phyloP scores from a whole-genome alignment of 2,113 vertebrate genomes.

The Pseudonaja textilis region DNA sequence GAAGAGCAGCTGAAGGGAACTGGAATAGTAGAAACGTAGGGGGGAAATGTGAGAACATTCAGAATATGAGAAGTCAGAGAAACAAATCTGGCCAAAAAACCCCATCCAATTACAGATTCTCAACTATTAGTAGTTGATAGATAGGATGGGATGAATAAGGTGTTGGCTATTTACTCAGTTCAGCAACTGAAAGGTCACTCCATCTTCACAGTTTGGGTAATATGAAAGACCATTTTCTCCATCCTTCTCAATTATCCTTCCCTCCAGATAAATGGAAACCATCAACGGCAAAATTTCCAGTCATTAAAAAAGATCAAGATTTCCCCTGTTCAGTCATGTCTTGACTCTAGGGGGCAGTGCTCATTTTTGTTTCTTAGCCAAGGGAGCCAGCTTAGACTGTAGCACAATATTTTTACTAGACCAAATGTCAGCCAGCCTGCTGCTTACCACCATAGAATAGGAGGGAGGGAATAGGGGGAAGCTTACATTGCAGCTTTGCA shows the following conservation, averaged over 20 bases:
- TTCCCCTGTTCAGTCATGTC: background rate
- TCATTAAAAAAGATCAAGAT: background rate
- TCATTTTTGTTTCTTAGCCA: background rate
- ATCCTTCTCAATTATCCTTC: background rate
- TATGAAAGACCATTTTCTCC: background rate
- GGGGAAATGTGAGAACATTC: background rate
- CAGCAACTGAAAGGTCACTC: background rate
- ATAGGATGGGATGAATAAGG: background rate
- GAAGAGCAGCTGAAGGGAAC: background rate
- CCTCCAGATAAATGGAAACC: background rate
- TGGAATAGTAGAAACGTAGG: background rate
- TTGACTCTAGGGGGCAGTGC: background rate
- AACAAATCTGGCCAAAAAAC: background rate
- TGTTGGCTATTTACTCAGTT: background rate
- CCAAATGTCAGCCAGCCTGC: background rate
- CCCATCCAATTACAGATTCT: background rate
- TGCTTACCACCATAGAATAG: no score
- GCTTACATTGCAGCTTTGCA: no score
- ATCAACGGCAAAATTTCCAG: background rate
- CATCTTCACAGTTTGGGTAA: background rate
- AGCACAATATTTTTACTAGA: background rate
- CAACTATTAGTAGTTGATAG: background rate
- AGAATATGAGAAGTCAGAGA: background rate
- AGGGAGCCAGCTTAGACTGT: background rate
- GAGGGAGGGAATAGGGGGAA: no score